Conservation (phyloP, 2,888 invertebrate genomes). For the Sinopyrophorus schimmeli region DNA sequence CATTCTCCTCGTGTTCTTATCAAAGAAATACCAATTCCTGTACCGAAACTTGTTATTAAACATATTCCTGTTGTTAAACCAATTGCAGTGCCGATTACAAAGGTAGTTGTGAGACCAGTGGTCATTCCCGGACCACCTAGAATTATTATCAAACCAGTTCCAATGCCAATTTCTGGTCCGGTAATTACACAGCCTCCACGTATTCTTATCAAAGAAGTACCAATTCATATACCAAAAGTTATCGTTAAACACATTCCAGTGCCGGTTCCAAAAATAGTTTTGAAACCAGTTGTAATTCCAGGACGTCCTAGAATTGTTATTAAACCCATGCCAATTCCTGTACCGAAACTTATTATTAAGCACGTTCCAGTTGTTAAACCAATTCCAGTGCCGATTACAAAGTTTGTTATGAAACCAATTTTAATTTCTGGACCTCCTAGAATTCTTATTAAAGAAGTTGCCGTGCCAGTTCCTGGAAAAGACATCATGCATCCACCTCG, state of each 20-base stretch:
- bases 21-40: constrained; percentile 6
- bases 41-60: no score
- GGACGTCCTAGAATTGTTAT: constrained; percentile 5
- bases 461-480: no score
- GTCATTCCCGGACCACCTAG: constrained; percentile 1
- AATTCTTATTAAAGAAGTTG: no score
- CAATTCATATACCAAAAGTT: constrained; percentile 6
- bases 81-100: no score
- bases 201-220: constrained; percentile 14
- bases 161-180: background rate
- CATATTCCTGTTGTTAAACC: no score
- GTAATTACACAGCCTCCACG: constrained; percentile 5
- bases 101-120: no score
- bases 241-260: constrained; percentile 2
- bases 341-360: constrained; percentile 9
- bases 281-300: background rate
- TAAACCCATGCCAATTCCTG: constrained; percentile 5
- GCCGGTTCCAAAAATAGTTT: background rate
- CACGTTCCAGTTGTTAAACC: no score
- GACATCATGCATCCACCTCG: constrained; percentile 6
- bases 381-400: no score
- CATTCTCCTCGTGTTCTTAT: constrained; percentile 11
- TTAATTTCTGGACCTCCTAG: constrained; percentile 1
- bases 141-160: constrained; percentile 15
- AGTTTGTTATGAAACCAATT: background rate